Conservation (phyloP, 1,140 invertebrate genomes). For the Cherax quadricarinatus region DNA sequence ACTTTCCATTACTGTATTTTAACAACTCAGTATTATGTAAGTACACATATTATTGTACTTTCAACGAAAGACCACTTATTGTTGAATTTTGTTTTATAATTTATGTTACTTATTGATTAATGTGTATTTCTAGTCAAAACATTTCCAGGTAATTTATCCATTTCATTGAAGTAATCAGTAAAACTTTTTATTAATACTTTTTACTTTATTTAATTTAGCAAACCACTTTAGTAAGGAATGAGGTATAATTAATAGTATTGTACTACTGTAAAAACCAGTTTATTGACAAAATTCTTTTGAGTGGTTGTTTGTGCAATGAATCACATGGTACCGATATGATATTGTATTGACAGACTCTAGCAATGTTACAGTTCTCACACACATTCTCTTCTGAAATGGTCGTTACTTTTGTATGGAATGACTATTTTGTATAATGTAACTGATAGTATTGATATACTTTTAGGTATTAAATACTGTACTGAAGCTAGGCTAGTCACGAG, state of each 20-base stretch:
- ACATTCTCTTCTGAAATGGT: not conserved
- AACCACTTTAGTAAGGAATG: not conserved
- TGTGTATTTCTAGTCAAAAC: too few relatives aligned
- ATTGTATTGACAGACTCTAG: not conserved
- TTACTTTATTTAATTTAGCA: not conserved
- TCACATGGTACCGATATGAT: slow-evolving; percentile 10
- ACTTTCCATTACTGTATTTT: not conserved
- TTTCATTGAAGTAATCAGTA: not conserved
- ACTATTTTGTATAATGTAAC: slow-evolving; percentile 2
- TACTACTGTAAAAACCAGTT: not conserved
- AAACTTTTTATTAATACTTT: not conserved
- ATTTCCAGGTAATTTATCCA: too few relatives aligned
- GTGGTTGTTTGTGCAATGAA: slow-evolving; percentile 13
- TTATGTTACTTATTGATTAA: too few relatives aligned
- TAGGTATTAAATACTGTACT: slow-evolving; percentile 18
- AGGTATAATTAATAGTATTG: too few relatives aligned
- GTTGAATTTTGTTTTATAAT: too few relatives aligned
- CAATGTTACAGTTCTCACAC: not conserved
- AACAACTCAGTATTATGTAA: not conserved
- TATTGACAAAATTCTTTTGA: not conserved
- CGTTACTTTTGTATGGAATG: not conserved
- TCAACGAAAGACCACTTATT: not conserved
- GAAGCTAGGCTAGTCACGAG: slow-evolving; percentile 22
- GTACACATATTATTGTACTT: not conserved
- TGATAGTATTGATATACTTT: slow-evolving; percentile 4